Percentiles rank a stretch among this genome's conserved stretches.
Evolutionary conservation across 2,797 vertebrate genomes (phyloP).

Genomic region (Urocyon cinereoargenteus): DNA sequence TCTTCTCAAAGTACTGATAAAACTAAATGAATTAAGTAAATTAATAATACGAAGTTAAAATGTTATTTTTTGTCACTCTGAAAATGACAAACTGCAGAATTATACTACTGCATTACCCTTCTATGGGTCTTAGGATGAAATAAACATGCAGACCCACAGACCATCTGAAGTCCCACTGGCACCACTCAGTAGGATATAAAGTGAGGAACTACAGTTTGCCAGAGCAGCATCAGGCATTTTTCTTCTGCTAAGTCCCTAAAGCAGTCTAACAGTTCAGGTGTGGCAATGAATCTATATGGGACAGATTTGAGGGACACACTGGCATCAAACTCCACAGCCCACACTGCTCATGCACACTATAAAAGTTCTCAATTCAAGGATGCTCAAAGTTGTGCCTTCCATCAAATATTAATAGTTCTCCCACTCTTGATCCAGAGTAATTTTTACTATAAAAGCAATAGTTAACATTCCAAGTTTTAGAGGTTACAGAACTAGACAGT

Average conservation of each 20-base stretch:
- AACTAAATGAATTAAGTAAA: neutral
- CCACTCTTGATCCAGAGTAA: neutral
- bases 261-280: neutral
- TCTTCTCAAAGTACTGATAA: neutral
- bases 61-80: constrained; percentile 15
- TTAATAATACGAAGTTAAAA: constrained; percentile 30
- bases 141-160: neutral
- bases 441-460: constrained; percentile 27
- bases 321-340: neutral
- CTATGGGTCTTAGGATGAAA: neutral
- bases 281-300: neutral
- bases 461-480: neutral
- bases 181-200: neutral
- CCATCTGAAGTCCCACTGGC: neutral
- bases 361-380: neutral
- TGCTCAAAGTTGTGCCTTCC: neutral
- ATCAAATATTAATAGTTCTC: neutral
- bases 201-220: neutral
- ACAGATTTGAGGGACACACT: neutral
- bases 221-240: neutral
- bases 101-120: neutral
- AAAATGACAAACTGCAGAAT: constrained; percentile 15
- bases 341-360: neutral
- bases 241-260: neutral
- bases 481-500: neutral